These are phyloP conservation scores for Ectobius pallidus DNA, from an alignment of 2,888 invertebrate genomes.

Conservation along the genomic window DNA sequence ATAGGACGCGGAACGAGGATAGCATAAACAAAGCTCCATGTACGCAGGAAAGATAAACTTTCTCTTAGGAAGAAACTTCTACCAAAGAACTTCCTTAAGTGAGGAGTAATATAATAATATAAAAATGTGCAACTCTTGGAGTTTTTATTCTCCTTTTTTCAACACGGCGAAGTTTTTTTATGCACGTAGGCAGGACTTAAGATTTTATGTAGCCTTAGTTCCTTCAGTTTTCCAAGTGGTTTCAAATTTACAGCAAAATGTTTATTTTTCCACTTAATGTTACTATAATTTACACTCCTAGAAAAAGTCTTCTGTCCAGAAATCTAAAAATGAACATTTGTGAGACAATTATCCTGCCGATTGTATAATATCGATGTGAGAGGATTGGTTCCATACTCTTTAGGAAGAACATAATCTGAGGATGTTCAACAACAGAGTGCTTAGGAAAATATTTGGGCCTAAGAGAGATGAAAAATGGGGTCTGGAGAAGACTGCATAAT, in stretches of 20 bases:
- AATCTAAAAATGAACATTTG: too few relatives aligned
- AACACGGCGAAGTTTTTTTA: not conserved
- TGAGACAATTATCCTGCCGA: too few relatives aligned
- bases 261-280: not conserved
- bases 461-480: too few relatives aligned
- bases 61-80: not conserved
- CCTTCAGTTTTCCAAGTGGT: not conserved
- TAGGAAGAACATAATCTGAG: too few relatives aligned
- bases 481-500: too few relatives aligned
- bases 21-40: not conserved
- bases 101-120: not conserved
- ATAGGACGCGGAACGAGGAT: not conserved
- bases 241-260: not conserved
- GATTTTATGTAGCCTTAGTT: too few relatives aligned
- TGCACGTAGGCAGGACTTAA: not conserved
- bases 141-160: not conserved
- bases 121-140: not conserved
- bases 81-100: slow-evolving; percentile 1
- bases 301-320: too few relatives aligned
- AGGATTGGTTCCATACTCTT: too few relatives aligned
- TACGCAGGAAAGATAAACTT: not conserved
- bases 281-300: too few relatives aligned
- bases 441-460: too few relatives aligned
- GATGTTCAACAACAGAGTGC: too few relatives aligned
- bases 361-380: too few relatives aligned